Conservation (phyloP, 2,797 vertebrate species). For the Sarcophilus harrisii region DNA sequence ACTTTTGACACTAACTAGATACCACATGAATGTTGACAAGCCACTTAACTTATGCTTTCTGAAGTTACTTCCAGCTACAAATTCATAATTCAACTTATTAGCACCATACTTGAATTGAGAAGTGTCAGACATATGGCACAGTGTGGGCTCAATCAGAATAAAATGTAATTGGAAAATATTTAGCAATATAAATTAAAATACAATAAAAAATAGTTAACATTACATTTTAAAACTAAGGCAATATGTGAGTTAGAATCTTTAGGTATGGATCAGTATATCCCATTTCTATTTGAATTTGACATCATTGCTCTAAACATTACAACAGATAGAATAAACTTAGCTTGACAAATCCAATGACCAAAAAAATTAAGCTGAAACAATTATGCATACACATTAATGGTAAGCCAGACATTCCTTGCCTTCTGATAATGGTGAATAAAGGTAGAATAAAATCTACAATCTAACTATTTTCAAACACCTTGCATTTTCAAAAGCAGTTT, state of each 20-base stretch:
- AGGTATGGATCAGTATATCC: background rate
- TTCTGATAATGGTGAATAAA: constrained; percentile 6
- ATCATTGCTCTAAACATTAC: constrained; percentile 11
- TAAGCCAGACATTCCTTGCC: background rate
- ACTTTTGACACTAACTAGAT: background rate
- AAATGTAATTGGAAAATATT: background rate
- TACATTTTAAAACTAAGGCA: background rate
- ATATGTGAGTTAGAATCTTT: background rate
- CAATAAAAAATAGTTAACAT: background rate
- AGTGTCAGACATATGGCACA: background rate
- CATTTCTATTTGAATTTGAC: background rate
- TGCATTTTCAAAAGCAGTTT: background rate
- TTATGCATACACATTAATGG: background rate
- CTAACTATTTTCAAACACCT: constrained; percentile 31
- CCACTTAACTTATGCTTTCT: background rate
- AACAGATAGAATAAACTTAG: background rate
- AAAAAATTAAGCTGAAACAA: background rate
- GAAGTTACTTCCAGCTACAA: background rate
- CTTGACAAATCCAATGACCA: background rate
- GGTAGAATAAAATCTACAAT: constrained; percentile 17
- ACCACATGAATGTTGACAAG: background rate
- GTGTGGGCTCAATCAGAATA: background rate
- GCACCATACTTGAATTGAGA: background rate
- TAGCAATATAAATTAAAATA: background rate
- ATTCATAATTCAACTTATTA: background rate